Evolutionary conservation across 2,113 vertebrate genomes (phyloP), one percentile per base, ranked within the genome.

Genomic region (Anarrhichthys ocellatus): DNA sequence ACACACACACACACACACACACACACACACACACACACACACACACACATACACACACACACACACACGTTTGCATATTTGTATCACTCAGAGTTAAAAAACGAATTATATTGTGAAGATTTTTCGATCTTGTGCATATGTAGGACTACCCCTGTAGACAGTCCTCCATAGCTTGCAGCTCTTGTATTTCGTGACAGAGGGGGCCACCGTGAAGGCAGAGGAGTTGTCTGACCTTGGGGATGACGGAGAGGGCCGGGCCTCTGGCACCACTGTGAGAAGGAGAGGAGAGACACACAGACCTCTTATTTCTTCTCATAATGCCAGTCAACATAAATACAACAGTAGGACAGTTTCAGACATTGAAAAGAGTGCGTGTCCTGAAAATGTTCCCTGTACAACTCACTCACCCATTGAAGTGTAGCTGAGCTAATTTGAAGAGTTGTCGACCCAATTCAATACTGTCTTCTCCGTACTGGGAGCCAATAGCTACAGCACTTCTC

Each of bases 381-480:
- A 65, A 75, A 9, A 2, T 9, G 4, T n/a, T 9, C 20, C 13
- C 52, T 75, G 32, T 32, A 27, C 3, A 52, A 48, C 24, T 62
- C 24, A 38, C 88, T 95, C 89, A 99, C 98, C 97, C 97, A 24
- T 97, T 99, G 89, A 99, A 99, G 88, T 98, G 95, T 42, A 99
- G 89, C 80, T 99, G 97, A 72, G 96, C 95, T 91, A 99, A 91
- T 89, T 99, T 99, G 94, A 98, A 97, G 82, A 99, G 96, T 65
- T 99, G 97, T 18, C 91, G 96, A 52, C 96, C 97, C 42, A 94
- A 87, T 94, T 99, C 98, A 36, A 97, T 64, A 56, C 98, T 99
- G 83, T 96, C 94, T 9, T 96, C 91, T 48, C 98, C 98, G 0
- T 96, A 97, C 87, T 95, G 96, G 62, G 67, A 87, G 80, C 92